Evolutionary conservation across 2,113 vertebrate genomes (phyloP), one percentile per base, ranked within the genome.

Genomic region (Castor canadensis): DNA sequence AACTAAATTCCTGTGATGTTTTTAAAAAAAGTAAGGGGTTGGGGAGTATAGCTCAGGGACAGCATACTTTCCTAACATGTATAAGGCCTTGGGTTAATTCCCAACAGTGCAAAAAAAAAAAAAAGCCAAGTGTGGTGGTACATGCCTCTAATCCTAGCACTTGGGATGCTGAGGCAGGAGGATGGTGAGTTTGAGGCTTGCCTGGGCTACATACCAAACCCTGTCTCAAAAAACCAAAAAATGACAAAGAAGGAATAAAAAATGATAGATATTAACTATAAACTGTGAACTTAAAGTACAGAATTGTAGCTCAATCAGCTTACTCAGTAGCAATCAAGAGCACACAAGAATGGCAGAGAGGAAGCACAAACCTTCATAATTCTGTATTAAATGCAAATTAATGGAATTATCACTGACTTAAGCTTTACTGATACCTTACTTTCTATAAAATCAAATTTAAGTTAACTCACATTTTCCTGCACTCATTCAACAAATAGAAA

Each of bases 401-500:
- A 56, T 91, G 69, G 28, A 62, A 86, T 95, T 86, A 19, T 62
- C 86, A 76, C 56, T 93, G 73, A 93, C 58, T 16, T 58, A 56
- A 72, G 20, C 58, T 84, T 91, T 91, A 82, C 49, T 90, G 58
- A 32, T 64, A 76, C 83, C 32, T 94, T 93, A 89, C 40, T 56
- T 90, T 90, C 16, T 87, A 24, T 2, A 81, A 76, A 40, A 71
- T 19, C 12, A 69, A 89, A 69, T 75, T 95, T 90, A 71, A 72
- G 75, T 77, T 90, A 87, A 49, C 62, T 87, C 54, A 77, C 20
- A 40, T 47, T 93, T 89, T 89, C 28, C 62, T 72, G 77, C 90
- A 72, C 11, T 82, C 43, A 83, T 81, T 95, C 45, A 93, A 91
- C 76, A 89, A 86, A 85, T 89, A 87, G 92, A 91, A 90, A 82